These are phyloP conservation scores for Corella eumyota DNA, from an alignment of 23 tunicate species.

Conservation along the genomic window DNA sequence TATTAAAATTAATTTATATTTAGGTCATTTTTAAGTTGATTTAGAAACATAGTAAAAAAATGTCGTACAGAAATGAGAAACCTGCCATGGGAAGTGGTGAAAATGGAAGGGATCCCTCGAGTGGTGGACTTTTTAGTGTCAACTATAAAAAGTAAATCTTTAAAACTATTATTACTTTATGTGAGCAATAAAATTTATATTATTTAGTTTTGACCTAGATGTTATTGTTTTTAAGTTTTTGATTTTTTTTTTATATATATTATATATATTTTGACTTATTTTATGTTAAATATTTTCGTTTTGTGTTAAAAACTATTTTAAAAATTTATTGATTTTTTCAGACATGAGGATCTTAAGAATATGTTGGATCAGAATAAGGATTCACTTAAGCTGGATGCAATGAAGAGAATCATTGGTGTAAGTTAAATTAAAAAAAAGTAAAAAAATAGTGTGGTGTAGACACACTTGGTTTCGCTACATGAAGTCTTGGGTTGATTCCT, in stretches of 20 bases:
- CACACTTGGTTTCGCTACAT: too few relatives aligned
- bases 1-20: too few relatives aligned
- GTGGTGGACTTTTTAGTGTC: conserved; percentile 65
- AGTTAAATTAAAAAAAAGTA: conserved; percentile 2
- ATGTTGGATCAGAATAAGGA: conserved; percentile 95
- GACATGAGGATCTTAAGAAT: conserved; percentile 91
- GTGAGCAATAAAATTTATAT: too few relatives aligned
- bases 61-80: conserved; percentile 69
- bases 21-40: too few relatives aligned
- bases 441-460: neutral
- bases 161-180: too few relatives aligned
- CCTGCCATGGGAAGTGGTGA: conserved; percentile 44
- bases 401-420: conserved; percentile 97
- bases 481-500: too few relatives aligned
- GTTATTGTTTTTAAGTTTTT: too few relatives aligned
- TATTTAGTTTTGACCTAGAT: too few relatives aligned
- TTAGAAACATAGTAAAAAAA: conserved; percentile 2
- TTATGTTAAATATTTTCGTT: too few relatives aligned
- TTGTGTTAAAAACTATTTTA: too few relatives aligned
- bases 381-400: conserved; percentile 80
- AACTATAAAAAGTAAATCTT: conserved; percentile 70
- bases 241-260: too few relatives aligned
- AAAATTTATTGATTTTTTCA: conserved; percentile 5
- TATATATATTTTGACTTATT: too few relatives aligned
- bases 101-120: conserved; percentile 50